Evolutionary conservation across 2,113 vertebrate genomes (phyloP).

Genomic region (cat (Felis catus)): F.catus_Fca126_mat1.0 CM031419.1:141535001-141535500

Average conservation of each 20-base stretch:
- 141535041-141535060: not conserved
- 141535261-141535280: not conserved
- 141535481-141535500: not conserved
- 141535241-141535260: not conserved
- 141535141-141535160: not conserved
- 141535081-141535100: slow-evolving; percentile 16
- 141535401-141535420: not conserved
- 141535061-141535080: not conserved
- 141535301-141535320: not conserved
- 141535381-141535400: not conserved
- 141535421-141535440: not conserved
- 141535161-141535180: not conserved
- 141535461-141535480: not conserved
- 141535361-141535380: not conserved
- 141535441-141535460: not conserved
- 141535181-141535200: not conserved
- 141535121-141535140: not conserved
- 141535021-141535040: not conserved
- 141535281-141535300: not conserved
- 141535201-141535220: not conserved
- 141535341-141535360: not conserved
- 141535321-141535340: not conserved
- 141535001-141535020: not conserved
- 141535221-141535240: not conserved
- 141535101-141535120: not conserved